Conservation (phyloP, 2,888 invertebrate genomes). For the Callyntrura guangdongensis region DNA sequence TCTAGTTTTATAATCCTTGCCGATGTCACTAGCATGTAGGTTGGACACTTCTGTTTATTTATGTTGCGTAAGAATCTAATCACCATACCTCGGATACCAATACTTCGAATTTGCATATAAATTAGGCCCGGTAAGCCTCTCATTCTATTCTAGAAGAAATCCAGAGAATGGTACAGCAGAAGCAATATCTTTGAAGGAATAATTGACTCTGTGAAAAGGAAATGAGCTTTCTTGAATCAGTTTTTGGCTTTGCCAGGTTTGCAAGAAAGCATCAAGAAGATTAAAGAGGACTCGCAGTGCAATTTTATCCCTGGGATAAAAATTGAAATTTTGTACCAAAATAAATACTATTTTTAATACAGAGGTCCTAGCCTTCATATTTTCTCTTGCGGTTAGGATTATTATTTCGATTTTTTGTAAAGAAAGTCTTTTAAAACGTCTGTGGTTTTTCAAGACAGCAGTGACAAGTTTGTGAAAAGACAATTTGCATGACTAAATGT, state of each 20-base stretch:
- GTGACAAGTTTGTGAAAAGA: no score
- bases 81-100: neutral
- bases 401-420: no score
- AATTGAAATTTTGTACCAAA: no score
- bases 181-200: neutral
- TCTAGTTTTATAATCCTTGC: no score
- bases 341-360: no score
- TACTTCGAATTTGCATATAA: conserved; percentile 48
- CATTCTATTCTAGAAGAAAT: conserved; percentile 9
- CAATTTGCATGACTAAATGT: no score
- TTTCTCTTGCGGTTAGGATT: no score
- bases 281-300: neutral
- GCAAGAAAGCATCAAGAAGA: neutral
- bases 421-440: no score
- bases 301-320: neutral
- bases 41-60: conserved; percentile 19
- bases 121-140: conserved; percentile 6
- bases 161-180: neutral
- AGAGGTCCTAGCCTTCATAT: no score
- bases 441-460: no score
- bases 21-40: neutral
- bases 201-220: neutral
- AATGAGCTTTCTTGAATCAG: neutral
- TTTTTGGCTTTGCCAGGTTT: neutral
- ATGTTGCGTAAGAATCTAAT: conserved; percentile 46